Base-by-base conservation (phyloP, 2,113 vertebrate species). In the Nannospalax galili region DNA sequence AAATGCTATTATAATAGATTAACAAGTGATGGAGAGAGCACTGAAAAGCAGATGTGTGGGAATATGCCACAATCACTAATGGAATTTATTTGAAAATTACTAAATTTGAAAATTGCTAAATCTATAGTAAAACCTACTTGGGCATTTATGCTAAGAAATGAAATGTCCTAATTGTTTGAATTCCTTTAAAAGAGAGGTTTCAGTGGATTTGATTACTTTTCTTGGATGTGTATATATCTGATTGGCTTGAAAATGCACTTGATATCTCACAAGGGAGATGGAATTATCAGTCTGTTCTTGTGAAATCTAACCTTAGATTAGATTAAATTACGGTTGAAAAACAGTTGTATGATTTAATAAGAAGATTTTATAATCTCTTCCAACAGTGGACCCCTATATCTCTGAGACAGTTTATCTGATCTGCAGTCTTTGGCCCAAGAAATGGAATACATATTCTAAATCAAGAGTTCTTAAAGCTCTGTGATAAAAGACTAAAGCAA, bases 1-100 rank as follows among this genome's bases (percentile, higher is more conserved):
- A 96, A 90, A 42, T 69, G 42, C 7, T 77, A 48, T 74, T 92
- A 93, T 19, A 7, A 88, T 72, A 3, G 20, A 65, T 91, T 78
- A 26, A 56, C 84, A 90, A 58, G 16, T 69, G 48, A 65, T 94
- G 48, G 4, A 85, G 48, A 90, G 91, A 75, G 3, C 1, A 75
- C 35, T 92, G 78, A 52, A 48, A 95, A 90, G 16, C 60, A 88
- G 64, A 58, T 40, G 0, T 94, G 64, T 92, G 37, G 58, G 15
- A 32, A 52, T 84, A 65, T 85, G 84, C 20, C 28, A 7, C 28
- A 82, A 80, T 62, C 81, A 12, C 72, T n/a, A n/a, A 4, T 80
- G 82, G 22, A 32, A 92, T 91, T 19, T 91, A 11, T 96, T 84
- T 93, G 75, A 22, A 16, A 92, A 90, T 84, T 60, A 80, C 24